Evolutionary conservation across 2,113 vertebrate species (phyloP), one percentile per base, ranked within the genome.

Genomic region (Pomatorhinus ruficollis): DNA sequence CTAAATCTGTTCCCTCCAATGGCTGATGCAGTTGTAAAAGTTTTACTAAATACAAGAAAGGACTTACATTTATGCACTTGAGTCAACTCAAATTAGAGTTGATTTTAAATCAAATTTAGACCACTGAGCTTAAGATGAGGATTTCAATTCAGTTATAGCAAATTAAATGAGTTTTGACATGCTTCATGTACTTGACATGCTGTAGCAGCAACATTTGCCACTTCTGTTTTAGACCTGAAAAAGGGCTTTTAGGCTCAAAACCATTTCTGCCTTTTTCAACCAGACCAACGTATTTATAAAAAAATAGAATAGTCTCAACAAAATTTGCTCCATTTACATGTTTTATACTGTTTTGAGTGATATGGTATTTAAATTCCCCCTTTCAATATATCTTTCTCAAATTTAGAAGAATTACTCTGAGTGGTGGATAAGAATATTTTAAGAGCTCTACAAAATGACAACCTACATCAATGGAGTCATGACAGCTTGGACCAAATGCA

Each of bases 401-500:
- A 80, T 88, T 84, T 60, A 89, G 53, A 81, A 97, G 52, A 88
- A 91, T 57, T 7, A 75, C 19, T 76, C 54, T 82, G 52, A 88
- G 80, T 18, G 21, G 12, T 74, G 37, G 35, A 68, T n/a, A 85
- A 79, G 53, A 86, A 30, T 84, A 92, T 83, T 89, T 91, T 72
- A 82, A 70, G 75, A 83, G 24, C 30, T 91, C 30, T 89, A 45
- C 47, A 45, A 96, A 97, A 96, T 93, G 45, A 85, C 44, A 91
- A 1, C 77, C 66, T 95, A 69, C 57, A 68, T 71, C 57, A 79
- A 74, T 42, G 61, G 68, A 93, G 39, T 94, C 92, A 94, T 87
- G 93, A 91, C 77, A 97, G 57, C 31, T 93, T 93, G 78, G 90
- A 90, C 37, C 52, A 94, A 74, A 87, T 24, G 31, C 33, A 80